Evolutionary conservation across 1,140 invertebrate species (phyloP).

Genomic region (Diabrotica undecimpunctata): DNA sequence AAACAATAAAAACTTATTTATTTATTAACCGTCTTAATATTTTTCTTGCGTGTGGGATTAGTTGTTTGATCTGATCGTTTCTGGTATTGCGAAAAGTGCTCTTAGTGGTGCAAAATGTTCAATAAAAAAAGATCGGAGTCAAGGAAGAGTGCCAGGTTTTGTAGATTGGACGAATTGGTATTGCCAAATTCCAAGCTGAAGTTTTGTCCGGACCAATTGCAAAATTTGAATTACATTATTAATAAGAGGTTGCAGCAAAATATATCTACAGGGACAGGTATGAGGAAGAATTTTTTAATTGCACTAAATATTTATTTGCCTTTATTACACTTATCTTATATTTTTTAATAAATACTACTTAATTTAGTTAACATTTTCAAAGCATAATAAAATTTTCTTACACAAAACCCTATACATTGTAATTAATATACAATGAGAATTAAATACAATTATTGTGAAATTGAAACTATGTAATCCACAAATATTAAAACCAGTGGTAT

Average conservation of each 20-base stretch:
- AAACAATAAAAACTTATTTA: conserved; percentile 13
- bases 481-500: too few relatives aligned
- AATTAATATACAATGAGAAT: too few relatives aligned
- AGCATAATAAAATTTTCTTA: too few relatives aligned
- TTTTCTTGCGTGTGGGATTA: conserved; percentile 3
- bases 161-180: conserved; percentile 35
- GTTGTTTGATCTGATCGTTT: neutral
- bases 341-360: too few relatives aligned
- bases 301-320: too few relatives aligned
- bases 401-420: too few relatives aligned
- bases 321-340: too few relatives aligned
- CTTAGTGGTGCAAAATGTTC: conserved; percentile 8
- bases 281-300: neutral
- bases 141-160: conserved; percentile 19
- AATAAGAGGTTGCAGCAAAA: conserved; percentile 32
- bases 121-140: conserved; percentile 14
- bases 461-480: too few relatives aligned
- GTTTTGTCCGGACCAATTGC: conserved; percentile 43
- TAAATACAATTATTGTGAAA: too few relatives aligned
- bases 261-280: conserved; percentile 14
- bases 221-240: conserved; percentile 44
- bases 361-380: too few relatives aligned
- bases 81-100: conserved; percentile 8
- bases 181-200: conserved; percentile 40
- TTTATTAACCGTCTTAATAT: conserved; percentile 7